Evolutionary conservation across 1,140 invertebrate genomes (phyloP), one percentile per base, ranked within the genome.

Genomic region (Protaetia brevitarsis): DNA sequence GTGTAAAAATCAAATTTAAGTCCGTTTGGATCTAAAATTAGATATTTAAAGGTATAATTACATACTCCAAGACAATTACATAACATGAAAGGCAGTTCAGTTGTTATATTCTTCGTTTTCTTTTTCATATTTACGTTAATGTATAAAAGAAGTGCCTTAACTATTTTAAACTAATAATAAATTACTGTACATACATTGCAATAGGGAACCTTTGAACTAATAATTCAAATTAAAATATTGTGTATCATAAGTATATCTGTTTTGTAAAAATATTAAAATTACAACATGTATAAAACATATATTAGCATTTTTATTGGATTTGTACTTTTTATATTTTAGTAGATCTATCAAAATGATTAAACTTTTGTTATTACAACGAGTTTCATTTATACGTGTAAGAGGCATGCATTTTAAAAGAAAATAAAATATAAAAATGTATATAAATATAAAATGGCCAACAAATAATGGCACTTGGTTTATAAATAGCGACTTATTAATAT

Each of bases 391-490:
- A 8, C 34, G 34, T 8, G 34, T 36, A 36, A 51, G 26, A 21
- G 41, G 6, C 41, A 51, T 51, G 41, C 16, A 4, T 51, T 16
- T 51, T 6, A 59, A 11, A 29, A 59, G 30, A 29, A 6, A 27
- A 59, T 29, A 59, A 26, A 13, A 59, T 59, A 59, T 28, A 59
- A 59, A 59, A 59, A 28, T 59, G 57, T 59, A 59, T 59, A 59
- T 31, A 59, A 59, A 59, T 29, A 59, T 31, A 59, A 59, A 21
- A 51, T 51, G 41, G 41, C 41, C 41, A 51, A 51, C 41, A 23
- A n/a, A 8, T 19, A 51, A 51, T 51, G 41, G 41, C 41, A 51
- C 41, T 23, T 16, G 7, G 5, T 41, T 41, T 41, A 1, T 51
- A 23, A 23, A 19, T 45, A 13, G 2, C 2, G 11, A 21, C 26